A percentile compares a stretch with the other conserved stretches of the same genome.
Conservation (phyloP, 2,888 invertebrate species). For the Hirtodrosophila cameraria region DNA sequence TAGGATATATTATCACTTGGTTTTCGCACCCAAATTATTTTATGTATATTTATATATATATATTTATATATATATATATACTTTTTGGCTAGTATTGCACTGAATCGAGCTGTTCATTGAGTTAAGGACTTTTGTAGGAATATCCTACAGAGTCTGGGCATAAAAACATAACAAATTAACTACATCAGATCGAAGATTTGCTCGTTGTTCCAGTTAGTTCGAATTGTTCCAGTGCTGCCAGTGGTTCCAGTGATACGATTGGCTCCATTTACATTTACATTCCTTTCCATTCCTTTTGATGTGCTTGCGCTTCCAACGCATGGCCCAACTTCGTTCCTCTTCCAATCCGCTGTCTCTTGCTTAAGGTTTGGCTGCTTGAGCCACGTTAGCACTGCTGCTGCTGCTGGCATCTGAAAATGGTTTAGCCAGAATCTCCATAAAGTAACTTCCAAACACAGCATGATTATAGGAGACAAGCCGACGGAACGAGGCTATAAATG, state of each 20-base stretch:
- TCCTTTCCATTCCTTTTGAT: not conserved
- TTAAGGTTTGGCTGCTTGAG: slow-evolving; percentile 59
- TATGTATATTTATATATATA: not conserved
- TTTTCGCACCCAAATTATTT: slow-evolving; percentile 11
- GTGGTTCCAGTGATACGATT: not conserved
- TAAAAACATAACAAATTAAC: slow-evolving; percentile 8
- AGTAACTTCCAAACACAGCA: slow-evolving; percentile 83
- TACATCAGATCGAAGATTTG: not conserved
- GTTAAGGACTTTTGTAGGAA: not conserved
- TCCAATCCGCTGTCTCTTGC: not conserved
- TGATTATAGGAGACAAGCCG: slow-evolving; percentile 83
- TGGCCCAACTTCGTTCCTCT: not conserved
- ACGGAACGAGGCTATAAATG: slow-evolving; percentile 79
- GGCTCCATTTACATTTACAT: not conserved
- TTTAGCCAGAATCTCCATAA: slow-evolving; percentile 77
- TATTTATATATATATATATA: not conserved
- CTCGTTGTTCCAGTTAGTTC: too few relatives aligned
- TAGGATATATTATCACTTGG: slow-evolving; percentile 20
- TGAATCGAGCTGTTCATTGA: too few relatives aligned
- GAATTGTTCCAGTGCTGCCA: too few relatives aligned
- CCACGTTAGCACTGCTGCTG: slow-evolving; percentile 20
- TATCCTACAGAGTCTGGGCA: too few relatives aligned
- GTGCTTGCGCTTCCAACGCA: slow-evolving; percentile 27
- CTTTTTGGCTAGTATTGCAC: slow-evolving; percentile 1
- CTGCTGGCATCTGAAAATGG: slow-evolving; percentile 1